A percentile compares a stretch with the other conserved stretches of the same genome.
These are phyloP conservation scores for Euschistus heros DNA, from an alignment of 1,140 invertebrate genomes.

Conservation along the genomic window DNA sequence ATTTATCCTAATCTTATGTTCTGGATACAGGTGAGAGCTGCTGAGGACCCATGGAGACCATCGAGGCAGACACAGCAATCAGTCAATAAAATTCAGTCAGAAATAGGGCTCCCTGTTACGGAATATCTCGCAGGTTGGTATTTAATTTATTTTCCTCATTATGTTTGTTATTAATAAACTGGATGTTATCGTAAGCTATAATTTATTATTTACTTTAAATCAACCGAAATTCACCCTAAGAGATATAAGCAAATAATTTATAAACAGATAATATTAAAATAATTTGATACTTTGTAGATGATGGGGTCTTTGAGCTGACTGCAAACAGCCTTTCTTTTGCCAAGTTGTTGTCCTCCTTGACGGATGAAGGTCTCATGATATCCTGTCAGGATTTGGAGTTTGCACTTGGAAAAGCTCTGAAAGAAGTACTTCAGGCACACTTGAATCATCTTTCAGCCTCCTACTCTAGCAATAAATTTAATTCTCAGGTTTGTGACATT, in stretches of 20 bases:
- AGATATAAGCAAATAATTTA: not conserved
- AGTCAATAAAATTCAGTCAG: conserved; percentile 21
- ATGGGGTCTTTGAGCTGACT: conserved; percentile 56
- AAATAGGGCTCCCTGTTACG: conserved; percentile 7
- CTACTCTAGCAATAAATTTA: conserved; percentile 44
- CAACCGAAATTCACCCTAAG: not conserved
- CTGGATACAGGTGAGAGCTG: conserved; percentile 36
- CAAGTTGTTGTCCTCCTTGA: conserved; percentile 50
- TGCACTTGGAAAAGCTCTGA: conserved; percentile 50
- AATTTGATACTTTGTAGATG: conserved; percentile 38
- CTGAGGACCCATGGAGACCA: conserved; percentile 61
- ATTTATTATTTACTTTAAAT: not conserved
- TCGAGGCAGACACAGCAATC: conserved; percentile 47
- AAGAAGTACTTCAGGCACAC: conserved; percentile 53
- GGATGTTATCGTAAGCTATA: no score
- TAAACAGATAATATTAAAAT: not conserved
- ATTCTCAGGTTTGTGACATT: conserved; percentile 45
- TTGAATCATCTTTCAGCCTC: conserved; percentile 50
- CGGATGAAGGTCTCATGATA: conserved; percentile 57
- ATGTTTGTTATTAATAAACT: no score
- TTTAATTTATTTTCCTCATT: no score
- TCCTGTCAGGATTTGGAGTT: conserved; percentile 50
- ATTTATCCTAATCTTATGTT: no score
- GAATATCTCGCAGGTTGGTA: conserved; percentile 43
- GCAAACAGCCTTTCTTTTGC: conserved; percentile 58